Evolutionary conservation across 2,888 invertebrate species (phyloP).

Genomic region (Ichneumoninae sp.): DNA sequence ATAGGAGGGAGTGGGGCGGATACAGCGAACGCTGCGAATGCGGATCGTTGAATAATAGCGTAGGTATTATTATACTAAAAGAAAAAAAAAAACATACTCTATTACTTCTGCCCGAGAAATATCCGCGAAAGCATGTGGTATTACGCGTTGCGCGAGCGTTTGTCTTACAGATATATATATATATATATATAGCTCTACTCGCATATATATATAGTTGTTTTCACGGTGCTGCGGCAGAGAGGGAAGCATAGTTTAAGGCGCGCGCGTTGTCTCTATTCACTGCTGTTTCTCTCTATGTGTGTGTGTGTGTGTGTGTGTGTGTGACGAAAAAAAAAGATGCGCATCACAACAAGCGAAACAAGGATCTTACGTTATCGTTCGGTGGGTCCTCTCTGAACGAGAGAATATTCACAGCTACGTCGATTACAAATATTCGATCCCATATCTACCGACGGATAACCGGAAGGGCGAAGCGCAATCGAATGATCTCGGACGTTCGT

Average conservation of each 20-base stretch:
- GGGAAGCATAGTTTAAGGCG: conserved; percentile 41
- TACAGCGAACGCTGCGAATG: conserved; percentile 32
- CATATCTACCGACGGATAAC: neutral
- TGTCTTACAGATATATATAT: too few relatives aligned
- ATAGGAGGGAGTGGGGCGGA: conserved; percentile 47
- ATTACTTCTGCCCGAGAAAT: conserved; percentile 25
- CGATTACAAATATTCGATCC: neutral
- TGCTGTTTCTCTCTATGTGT: neutral
- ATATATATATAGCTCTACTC: conserved; percentile 1
- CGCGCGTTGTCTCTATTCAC: neutral
- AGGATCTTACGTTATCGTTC: conserved; percentile 40
- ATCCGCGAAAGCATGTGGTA: conserved; percentile 36
- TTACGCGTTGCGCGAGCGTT: conserved; percentile 36
- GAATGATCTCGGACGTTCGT: neutral
- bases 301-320: neutral
- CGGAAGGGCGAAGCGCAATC: conserved; percentile 2
- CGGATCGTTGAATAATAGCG: conserved; percentile 45
- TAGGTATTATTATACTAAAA: conserved; percentile 29
- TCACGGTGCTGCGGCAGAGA: neutral
- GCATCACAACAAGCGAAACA: conserved; percentile 48
- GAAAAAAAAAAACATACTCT: conserved; percentile 44
- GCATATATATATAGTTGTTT: conserved; percentile 18
- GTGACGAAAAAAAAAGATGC: conserved; percentile 12
- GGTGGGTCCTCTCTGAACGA: conserved; percentile 39
- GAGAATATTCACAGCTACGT: neutral